Evolutionary conservation across 2,113 vertebrate species (phyloP).

Genomic region (Urocynchramus pylzowi): DNA sequence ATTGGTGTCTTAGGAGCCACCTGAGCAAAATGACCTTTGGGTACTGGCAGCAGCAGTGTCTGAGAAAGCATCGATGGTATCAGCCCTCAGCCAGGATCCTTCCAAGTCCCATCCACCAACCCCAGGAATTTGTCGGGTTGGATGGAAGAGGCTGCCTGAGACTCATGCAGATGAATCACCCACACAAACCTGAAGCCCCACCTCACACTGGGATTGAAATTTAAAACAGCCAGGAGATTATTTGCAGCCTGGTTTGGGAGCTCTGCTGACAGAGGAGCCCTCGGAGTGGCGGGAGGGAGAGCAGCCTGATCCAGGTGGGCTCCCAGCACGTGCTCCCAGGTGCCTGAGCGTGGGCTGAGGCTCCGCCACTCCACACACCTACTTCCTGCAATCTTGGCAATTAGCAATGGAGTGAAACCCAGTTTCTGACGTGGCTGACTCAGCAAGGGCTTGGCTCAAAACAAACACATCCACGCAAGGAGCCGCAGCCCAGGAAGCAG

Average conservation of each 20-base stretch:
- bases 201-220: not conserved
- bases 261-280: not conserved
- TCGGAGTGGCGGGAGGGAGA: not conserved
- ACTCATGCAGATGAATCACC: conserved; percentile 60
- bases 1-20: not conserved
- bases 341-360: conserved; percentile 50
- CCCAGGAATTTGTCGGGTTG: not conserved
- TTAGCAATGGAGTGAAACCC: conserved; percentile 66
- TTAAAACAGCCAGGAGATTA: not conserved
- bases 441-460: conserved; percentile 73
- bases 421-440: conserved; percentile 75
- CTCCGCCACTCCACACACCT: conserved; percentile 31
- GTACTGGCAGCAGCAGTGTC: not conserved
- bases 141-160: not conserved
- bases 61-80: not conserved
- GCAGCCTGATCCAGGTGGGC: not conserved
- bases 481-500: conserved; percentile 14
- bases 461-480: conserved; percentile 58
- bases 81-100: not conserved
- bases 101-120: not conserved
- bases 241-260: not conserved
- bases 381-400: conserved; percentile 69
- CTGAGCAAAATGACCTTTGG: not conserved
- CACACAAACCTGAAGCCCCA: conserved; percentile 23
- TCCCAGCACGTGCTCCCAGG: not conserved